These are phyloP conservation scores for Calliphora vicina DNA, from an alignment of 1,140 invertebrate genomes.

Conservation along the genomic window DNA sequence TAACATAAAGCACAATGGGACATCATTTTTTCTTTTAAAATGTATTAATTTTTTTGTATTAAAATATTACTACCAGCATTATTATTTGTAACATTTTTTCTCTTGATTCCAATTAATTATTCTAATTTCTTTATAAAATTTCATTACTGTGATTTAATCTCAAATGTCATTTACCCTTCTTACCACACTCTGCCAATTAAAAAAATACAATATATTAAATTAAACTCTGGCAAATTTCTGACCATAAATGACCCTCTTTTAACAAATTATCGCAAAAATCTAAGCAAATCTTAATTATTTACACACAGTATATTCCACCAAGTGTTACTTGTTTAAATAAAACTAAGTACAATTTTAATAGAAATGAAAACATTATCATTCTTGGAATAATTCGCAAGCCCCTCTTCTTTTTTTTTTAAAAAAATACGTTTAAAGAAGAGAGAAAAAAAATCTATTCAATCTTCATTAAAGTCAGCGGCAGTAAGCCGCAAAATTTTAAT, in stretches of 20 bases:
- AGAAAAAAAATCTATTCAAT: no score
- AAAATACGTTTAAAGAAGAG: no score
- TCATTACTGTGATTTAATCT: not conserved
- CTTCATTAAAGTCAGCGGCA: not conserved
- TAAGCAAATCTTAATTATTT: not conserved
- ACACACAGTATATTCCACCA: no score
- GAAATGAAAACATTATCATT: slow-evolving; percentile 9
- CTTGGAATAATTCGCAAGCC: not conserved
- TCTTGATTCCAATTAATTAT: not conserved
- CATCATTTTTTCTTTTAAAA: no score
- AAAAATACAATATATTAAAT: not conserved
- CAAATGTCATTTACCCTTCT: not conserved
- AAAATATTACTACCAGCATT: not conserved
- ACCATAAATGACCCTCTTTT: not conserved
- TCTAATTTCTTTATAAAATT: not conserved
- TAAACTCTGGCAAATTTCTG: not conserved
- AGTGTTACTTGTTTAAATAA: no score
- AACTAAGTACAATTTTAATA: not conserved
- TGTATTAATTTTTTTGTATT: no score
- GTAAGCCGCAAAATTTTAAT: slow-evolving; percentile 1
- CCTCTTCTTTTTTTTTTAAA: no score
- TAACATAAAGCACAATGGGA: no score
- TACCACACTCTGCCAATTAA: not conserved
- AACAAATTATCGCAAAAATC: not conserved
- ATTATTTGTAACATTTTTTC: not conserved